Conservation (phyloP, 53 echinoderm and acorn worm species). For the Arbacia lixula region DNA sequence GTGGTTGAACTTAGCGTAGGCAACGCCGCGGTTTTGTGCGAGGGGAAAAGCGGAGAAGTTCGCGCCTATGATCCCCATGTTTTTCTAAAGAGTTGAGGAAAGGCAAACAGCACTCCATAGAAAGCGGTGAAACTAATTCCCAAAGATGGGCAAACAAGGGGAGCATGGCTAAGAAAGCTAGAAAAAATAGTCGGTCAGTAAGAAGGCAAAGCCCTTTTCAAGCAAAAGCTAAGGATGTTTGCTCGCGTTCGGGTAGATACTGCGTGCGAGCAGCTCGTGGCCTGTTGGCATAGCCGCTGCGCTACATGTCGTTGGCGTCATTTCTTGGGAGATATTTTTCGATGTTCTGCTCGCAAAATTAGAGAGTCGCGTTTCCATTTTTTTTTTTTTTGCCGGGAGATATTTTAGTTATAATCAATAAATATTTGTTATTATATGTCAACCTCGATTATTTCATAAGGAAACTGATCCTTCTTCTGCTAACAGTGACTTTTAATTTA, state of each 20-base stretch:
- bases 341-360: too few relatives aligned
- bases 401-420: too few relatives aligned
- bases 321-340: too few relatives aligned
- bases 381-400: too few relatives aligned
- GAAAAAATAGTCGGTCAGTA: slow-evolving; percentile 24
- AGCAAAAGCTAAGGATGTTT: slow-evolving; percentile 16
- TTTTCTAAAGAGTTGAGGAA: slow-evolving; percentile 20
- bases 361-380: too few relatives aligned
- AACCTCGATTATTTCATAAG: too few relatives aligned
- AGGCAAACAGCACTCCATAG: slow-evolving; percentile 43
- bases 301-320: too few relatives aligned
- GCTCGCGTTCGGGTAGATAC: slow-evolving; percentile 19
- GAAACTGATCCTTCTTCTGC: too few relatives aligned
- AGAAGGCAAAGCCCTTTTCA: neutral
- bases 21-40: neutral
- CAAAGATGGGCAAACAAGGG: slow-evolving; percentile 29
- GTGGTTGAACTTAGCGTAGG: neutral
- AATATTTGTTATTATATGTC: too few relatives aligned
- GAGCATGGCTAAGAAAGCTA: slow-evolving; percentile 18
- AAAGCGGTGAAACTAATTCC: slow-evolving; percentile 39
- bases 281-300: too few relatives aligned
- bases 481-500: too few relatives aligned
- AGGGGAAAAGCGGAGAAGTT: slow-evolving; percentile 8
- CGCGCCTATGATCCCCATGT: slow-evolving; percentile 19
- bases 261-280: too few relatives aligned